Percentiles rank a stretch among this genome's conserved stretches.
phyloP scores from a whole-genome alignment of 2,888 invertebrate species.

The Acholoe squamosa region DNA sequence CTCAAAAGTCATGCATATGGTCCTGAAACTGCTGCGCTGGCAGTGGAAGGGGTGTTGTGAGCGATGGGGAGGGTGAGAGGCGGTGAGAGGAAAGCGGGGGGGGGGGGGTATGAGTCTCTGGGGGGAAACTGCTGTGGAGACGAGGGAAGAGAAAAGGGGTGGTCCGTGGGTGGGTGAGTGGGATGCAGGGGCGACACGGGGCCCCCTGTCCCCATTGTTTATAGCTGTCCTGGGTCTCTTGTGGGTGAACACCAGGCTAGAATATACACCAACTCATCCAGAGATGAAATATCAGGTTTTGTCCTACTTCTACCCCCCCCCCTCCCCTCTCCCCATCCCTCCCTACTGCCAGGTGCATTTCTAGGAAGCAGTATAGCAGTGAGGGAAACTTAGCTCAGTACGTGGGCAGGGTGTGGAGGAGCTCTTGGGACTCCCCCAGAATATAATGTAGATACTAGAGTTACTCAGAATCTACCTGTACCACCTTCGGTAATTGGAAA shows the following conservation, averaged over 20 bases:
- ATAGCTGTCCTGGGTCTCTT: neutral
- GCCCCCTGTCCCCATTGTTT: slow-evolving; percentile 16
- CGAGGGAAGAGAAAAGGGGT: neutral
- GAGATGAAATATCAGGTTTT: slow-evolving; percentile 45
- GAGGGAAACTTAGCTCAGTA: neutral
- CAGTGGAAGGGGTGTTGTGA: neutral
- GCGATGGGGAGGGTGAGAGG: neutral
- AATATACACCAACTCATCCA: slow-evolving; percentile 47
- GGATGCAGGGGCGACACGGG: neutral
- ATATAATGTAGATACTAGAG: neutral
- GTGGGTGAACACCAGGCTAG: neutral
- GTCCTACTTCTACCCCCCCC: slow-evolving; percentile 33
- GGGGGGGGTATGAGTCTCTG: slow-evolving; percentile 22
- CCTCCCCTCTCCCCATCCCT: neutral
- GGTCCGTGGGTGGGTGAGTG: slow-evolving; percentile 13
- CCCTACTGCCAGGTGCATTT: neutral
- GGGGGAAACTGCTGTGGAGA: neutral
- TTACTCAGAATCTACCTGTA: neutral
- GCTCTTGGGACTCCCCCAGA: neutral
- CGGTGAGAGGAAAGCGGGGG: slow-evolving; percentile 17
- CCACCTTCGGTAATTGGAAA: too few relatives aligned
- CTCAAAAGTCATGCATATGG: slow-evolving; percentile 53
- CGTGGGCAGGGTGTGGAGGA: neutral
- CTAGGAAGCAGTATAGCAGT: slow-evolving; percentile 11
- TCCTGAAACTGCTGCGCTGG: too few relatives aligned